Evolutionary conservation across 1,140 invertebrate species (phyloP), one percentile per base, ranked within the genome.

Genomic region (Galleria mellonella): DNA sequence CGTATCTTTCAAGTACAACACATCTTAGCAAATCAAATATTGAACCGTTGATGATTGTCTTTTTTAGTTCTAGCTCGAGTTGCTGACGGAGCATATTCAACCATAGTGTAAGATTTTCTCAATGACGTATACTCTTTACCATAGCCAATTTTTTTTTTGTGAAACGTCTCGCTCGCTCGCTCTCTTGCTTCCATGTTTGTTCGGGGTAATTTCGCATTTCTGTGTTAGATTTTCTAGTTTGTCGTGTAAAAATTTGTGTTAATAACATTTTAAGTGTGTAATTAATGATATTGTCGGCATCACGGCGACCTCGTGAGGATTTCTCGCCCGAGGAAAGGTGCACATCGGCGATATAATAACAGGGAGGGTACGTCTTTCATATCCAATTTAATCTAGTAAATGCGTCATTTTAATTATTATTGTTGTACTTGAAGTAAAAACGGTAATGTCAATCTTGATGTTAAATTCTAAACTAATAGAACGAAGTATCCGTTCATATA

Each of bases 161-260:
- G 59, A 75, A 78, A 75, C 72, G 61, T 81, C 75, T 77, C 55
- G 77, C 65, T 77, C 59, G 77, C 65, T 75, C 68, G 63, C 68
- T 76, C 74, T 78, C 72, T 82, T 65, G 75, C 78, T 81, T 85
- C 82, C 82, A 85, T 85, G 82, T 85, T 85, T 85, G 82, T 83
- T 85, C 82, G 77, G 83, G 74, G 79, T 83, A 74, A 78, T 78
- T 83, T 83, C 64, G 68, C 72, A 71, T 77, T 82, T 83, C 70
- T 74, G 72, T 73, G 67, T 65, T 83, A 82, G 63, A 78, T 76
- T 81, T 82, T 76, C 67, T 60, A 81, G 62, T 72, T 82, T 76
- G 74, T 46, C 64, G 56, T 67, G 35, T 72, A 71, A 70, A 62
- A 64, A 73, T 75, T 73, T 72, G 68, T 78, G 73, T 69, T 82